Base-by-base conservation (phyloP, 2,888 invertebrate genomes). In the Dromius quadrimaculatus region DNA sequence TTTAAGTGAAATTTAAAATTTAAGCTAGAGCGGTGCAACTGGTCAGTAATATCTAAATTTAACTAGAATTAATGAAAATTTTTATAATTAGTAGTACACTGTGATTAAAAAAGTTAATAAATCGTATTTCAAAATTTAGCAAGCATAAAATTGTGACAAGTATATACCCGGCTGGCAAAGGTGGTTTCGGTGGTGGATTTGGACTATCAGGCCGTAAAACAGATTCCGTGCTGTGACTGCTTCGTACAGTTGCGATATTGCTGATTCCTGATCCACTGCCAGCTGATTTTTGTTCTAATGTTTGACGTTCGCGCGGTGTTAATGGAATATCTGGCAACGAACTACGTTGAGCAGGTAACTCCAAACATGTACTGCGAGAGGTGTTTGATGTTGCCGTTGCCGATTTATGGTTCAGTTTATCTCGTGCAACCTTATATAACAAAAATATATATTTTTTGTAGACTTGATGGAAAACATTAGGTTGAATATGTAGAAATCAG, bases 121-220 rank as follows among this genome's bases (percentile, higher is more conserved):
- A 32, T 32, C 5, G 9, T 6, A 32, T 4, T n/a, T n/a, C n/a
- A n/a, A 32, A 32, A 6, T 6, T 32, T 6, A 32, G 32, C 32
- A 32, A 6, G 32, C 32, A 32, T 4, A 32, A 32, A 9, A n/a
- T n/a, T n/a, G n/a, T n/a, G n/a, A n/a, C n/a, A n/a, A n/a, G n/a
- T n/a, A n/a, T n/a, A 81, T 81, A 91, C 90, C 91, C 87, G 77
- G 89, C 89, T 69, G 95, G 94, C 76, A 95, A 85, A 63, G 95
- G 95, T 57, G 96, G 95, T 83, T 96, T 95, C 8, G 95, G 94
- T 71, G 94, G 94, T 71, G 90, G 89, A 81, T 87, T 88, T 74
- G 90, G 89, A 82, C 87, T 88, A 74, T 90, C 84, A 79, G 89
- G 89, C 78, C 87, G 84, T 78, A 93, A 83, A 76, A 93, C 90